These are phyloP conservation scores for Mus pahari DNA, from an alignment of 2,113 vertebrate genomes.

Conservation along the genomic window DNA sequence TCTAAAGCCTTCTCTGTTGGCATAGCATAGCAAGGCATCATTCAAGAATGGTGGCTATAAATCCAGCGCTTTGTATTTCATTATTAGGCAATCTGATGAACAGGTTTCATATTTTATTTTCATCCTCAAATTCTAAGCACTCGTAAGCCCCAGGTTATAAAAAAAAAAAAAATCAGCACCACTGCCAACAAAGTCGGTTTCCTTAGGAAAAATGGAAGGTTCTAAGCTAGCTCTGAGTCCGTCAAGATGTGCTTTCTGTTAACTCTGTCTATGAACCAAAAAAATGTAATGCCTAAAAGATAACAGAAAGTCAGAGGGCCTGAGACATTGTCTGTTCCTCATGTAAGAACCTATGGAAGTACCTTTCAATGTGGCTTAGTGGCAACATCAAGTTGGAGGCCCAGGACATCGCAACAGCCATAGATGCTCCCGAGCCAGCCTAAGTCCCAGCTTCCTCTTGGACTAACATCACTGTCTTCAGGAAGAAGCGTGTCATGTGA, in stretches of 20 bases:
- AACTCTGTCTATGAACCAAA: not conserved
- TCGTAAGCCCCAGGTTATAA: not conserved
- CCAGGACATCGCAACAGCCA: accelerated
- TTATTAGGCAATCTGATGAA: not conserved
- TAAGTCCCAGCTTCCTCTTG: not conserved
- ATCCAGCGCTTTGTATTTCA: not conserved
- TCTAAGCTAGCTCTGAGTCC: not conserved
- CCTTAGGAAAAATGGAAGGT: constrained; percentile 5
- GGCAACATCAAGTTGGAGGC: not conserved
- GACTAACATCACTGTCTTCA: not conserved
- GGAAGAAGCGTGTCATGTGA: not conserved
- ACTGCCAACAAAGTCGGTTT: not conserved
- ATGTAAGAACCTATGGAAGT: not conserved
- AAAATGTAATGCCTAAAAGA: not conserved
- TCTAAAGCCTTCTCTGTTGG: not conserved
- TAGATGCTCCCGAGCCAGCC: accelerated
- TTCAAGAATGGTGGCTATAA: not conserved
- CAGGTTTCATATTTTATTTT: not conserved
- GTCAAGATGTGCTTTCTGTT: not conserved
- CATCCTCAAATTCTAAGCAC: not conserved
- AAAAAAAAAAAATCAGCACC: not conserved
- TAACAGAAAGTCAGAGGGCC: not conserved
- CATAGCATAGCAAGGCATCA: not conserved
- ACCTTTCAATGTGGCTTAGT: no score
- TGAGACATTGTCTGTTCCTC: not conserved